Evolutionary conservation across 2,797 vertebrate species (phyloP).

Genomic region (Mormyrus hasselquistii): DNA sequence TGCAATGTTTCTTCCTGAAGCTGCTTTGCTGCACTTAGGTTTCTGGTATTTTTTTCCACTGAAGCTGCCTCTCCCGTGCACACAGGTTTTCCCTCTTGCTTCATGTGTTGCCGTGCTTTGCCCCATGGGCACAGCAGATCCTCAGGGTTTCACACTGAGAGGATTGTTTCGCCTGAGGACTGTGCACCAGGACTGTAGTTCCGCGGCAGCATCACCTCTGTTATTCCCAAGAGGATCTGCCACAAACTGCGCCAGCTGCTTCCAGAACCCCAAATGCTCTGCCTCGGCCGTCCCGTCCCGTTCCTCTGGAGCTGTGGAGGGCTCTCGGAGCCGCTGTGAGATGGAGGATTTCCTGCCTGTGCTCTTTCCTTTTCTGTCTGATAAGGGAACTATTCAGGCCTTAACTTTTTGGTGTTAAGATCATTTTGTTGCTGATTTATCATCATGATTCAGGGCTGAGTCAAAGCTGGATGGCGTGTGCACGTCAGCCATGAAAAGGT

Average conservation of each 20-base stretch:
- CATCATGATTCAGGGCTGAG: background rate
- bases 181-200: constrained; percentile 19
- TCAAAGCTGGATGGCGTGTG: background rate
- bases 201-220: constrained; percentile 18
- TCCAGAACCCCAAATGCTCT: background rate
- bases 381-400: background rate
- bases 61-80: background rate
- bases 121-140: constrained; percentile 44
- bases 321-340: background rate
- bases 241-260: background rate
- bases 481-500: background rate
- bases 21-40: background rate
- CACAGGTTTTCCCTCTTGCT: constrained; percentile 1
- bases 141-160: constrained; percentile 29
- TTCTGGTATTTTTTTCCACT: background rate
- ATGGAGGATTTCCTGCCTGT: constrained; percentile 3
- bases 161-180: constrained; percentile 24
- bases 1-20: background rate
- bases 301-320: background rate
- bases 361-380: background rate
- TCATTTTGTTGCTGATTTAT: background rate
- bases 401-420: background rate
- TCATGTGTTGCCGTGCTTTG: constrained; percentile 48
- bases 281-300: background rate
- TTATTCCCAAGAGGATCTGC: background rate